Evolutionary conservation across 2,797 vertebrate species (phyloP).

Genomic region (Sebastes cheni): DNA sequence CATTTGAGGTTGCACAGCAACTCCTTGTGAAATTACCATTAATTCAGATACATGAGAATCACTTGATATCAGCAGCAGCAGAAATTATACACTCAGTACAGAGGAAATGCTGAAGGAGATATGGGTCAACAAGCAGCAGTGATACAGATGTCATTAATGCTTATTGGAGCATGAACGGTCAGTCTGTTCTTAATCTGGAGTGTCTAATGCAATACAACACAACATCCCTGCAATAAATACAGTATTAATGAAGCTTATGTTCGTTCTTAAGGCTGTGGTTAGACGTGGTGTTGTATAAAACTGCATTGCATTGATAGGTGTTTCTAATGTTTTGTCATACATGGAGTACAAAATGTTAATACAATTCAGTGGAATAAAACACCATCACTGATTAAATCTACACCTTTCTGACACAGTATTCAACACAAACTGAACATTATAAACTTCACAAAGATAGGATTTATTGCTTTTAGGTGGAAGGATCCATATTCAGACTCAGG

Average conservation of each 20-base stretch:
- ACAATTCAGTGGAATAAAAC: neutral
- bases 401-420: neutral
- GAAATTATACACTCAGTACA: neutral
- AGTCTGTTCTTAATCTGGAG: slow-evolving; percentile 13
- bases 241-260: neutral
- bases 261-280: neutral
- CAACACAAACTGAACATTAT: neutral
- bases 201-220: neutral
- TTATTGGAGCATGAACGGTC: slow-evolving; percentile 41
- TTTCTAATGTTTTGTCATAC: neutral
- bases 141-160: slow-evolving; percentile 58
- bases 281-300: neutral
- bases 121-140: slow-evolving; percentile 39
- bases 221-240: neutral
- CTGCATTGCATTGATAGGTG: neutral
- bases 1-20: neutral
- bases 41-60: neutral
- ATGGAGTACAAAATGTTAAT: neutral
- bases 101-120: slow-evolving; percentile 31
- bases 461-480: neutral
- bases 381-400: neutral
- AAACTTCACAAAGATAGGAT: neutral
- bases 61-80: slow-evolving; percentile 18
- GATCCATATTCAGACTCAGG: neutral
- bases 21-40: neutral